Conservation (phyloP, 2,797 vertebrate genomes). For the Myotis daubentonii region DNA sequence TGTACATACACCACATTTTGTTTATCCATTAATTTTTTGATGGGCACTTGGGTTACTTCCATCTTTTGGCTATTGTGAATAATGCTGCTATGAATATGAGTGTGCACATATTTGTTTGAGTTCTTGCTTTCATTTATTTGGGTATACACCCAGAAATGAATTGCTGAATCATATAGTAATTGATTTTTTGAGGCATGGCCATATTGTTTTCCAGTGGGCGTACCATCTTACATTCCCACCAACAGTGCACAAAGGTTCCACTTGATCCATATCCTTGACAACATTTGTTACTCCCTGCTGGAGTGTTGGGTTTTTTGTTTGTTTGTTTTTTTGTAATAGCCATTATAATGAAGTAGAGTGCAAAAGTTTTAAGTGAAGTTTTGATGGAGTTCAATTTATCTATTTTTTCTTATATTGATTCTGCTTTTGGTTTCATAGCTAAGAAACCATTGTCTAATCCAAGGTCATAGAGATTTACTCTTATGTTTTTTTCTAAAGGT, state of each 20-base stretch:
- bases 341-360: background rate
- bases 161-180: background rate
- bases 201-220: background rate
- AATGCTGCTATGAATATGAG: background rate
- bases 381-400: constrained; percentile 24
- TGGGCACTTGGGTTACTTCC: background rate
- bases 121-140: constrained; percentile 33
- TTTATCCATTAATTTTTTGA: background rate
- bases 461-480: constrained; percentile 1
- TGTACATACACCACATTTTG: background rate
- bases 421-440: constrained; percentile 35
- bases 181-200: background rate
- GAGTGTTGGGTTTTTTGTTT: background rate
- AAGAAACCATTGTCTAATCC: constrained; percentile 37
- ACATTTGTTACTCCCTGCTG: background rate
- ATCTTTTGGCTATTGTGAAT: background rate
- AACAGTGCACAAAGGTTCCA: background rate
- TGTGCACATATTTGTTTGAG: background rate
- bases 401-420: background rate
- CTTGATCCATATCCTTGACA: background rate
- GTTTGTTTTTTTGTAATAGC: background rate
- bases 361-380: constrained; percentile 44
- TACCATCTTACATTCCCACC: background rate
- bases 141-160: background rate
- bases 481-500: background rate